Evolutionary conservation across 2,888 invertebrate species (phyloP), one percentile per base, ranked within the genome.

Genomic region (Seira musarum): DNA sequence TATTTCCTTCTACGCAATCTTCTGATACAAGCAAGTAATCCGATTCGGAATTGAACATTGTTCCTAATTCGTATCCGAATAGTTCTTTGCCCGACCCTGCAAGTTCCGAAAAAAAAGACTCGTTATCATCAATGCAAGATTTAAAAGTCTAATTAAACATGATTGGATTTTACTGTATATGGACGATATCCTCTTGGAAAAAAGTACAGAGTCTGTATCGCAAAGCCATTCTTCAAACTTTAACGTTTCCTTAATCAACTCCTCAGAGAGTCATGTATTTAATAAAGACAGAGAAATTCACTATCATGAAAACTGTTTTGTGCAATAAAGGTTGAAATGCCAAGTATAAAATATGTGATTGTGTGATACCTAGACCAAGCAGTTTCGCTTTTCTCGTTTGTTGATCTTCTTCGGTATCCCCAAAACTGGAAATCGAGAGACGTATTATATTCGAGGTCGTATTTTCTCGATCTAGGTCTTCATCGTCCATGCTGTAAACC

Each of bases 221-320:
- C 17, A 17, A 19, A 71, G 60, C 78, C 78, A 78, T 8, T 3
- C 8, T 21, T 78, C 78, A 30, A 78, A 78, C 6, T 71, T 22
- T 19, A 78, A 61, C n/a, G 35, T 64, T 40, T 71, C 66, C 25
- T 66, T 1, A 15, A 78, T 60, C 2, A 22, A 60, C 21, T 49
- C 63, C 71, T 78, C 78, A 21, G 69, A 21, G 71, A 78, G 78
- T 71, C 78, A 78, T 78, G 71, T 71, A 71, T 30, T 25, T 5
- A 19, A 19, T 1, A 68, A n/a, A 67, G 6, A 64, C 6, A 25
- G 13, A 8, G 40, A 40, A 40, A 40, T 8, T 40, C 5, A 40
- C 6, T 40, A 40, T 40, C 40, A 8, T 40, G 40, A 40, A 40
- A 40, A 40, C 5, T 40, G 13, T 40, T 40, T 40, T n/a, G n/a